Evolutionary conservation across 2,113 vertebrate genomes (phyloP).

Genomic region (Carettochelys insculpta): DNA sequence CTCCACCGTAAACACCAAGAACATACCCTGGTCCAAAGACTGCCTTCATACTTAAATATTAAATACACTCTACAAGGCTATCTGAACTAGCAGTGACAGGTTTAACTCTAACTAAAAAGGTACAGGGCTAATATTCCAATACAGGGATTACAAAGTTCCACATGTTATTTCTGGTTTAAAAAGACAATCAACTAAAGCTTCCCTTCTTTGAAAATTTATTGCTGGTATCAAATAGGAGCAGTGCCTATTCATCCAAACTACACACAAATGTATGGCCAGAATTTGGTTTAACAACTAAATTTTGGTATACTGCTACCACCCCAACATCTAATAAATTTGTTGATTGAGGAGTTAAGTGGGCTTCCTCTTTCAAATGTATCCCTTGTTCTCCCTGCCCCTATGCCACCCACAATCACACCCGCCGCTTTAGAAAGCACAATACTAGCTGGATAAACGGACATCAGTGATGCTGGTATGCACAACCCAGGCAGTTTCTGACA

Average conservation of each 20-base stretch:
- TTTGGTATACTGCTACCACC: constrained; percentile 14
- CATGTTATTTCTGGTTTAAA: constrained; percentile 16
- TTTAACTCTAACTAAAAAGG: constrained; percentile 19
- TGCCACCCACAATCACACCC: not conserved
- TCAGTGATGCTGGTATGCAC: not conserved
- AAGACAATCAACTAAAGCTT: not conserved
- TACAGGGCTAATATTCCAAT: not conserved
- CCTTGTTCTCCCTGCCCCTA: not conserved
- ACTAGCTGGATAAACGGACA: no score
- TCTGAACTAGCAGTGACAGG: not conserved
- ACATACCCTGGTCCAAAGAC: not conserved
- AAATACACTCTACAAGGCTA: not conserved
- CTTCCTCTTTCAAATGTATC: not conserved
- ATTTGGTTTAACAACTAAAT: constrained; percentile 29
- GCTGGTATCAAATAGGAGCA: not conserved
- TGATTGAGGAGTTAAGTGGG: not conserved
- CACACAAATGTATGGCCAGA: not conserved
- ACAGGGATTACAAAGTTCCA: not conserved
- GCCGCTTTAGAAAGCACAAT: not conserved
- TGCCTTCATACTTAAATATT: constrained; percentile 20
- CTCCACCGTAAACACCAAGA: not conserved
- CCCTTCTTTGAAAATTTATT: not conserved
- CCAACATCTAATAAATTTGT: not conserved
- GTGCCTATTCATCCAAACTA: not conserved
- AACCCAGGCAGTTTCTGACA: not conserved